A percentile compares a stretch with the other conserved stretches of the same genome.
phyloP scores from a whole-genome alignment of 2,888 invertebrate genomes.

The Seira ritae region DNA sequence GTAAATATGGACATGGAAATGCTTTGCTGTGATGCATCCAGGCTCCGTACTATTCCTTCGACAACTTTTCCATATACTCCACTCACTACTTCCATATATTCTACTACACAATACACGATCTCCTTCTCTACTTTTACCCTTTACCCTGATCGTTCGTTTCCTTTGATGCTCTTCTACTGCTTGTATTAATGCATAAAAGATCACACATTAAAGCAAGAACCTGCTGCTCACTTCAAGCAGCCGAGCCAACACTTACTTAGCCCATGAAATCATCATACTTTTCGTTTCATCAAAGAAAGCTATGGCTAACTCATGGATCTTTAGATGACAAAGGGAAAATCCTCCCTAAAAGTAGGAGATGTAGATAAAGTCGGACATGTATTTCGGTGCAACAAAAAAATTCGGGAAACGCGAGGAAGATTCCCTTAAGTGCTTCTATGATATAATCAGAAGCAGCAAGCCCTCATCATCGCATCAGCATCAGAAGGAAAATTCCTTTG shows the following conservation, averaged over 20 bases:
- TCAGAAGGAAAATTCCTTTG: slow-evolving; percentile 64
- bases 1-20: slow-evolving; percentile 42
- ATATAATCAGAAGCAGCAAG: slow-evolving; percentile 60
- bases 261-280: slow-evolving; percentile 36
- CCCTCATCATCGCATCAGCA: slow-evolving; percentile 61
- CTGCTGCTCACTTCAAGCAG: neutral
- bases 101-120: too few species aligned
- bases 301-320: neutral
- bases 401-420: slow-evolving; percentile 32
- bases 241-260: too few species aligned
- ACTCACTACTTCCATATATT: too few species aligned
- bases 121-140: too few species aligned
- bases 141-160: too few species aligned
- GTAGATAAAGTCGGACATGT: neutral
- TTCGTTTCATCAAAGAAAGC: slow-evolving; percentile 35
- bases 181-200: slow-evolving; percentile 11
- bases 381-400: slow-evolving; percentile 40
- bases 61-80: too few species aligned
- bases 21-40: slow-evolving; percentile 43
- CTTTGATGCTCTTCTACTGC: neutral
- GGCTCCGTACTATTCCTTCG: neutral
- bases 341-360: neutral
- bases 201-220: slow-evolving; percentile 30
- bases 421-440: slow-evolving; percentile 61
- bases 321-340: neutral